Evolutionary conservation across 2,113 vertebrate species (phyloP), one percentile per base, ranked within the genome.

Genomic region (Chauna torquata): DNA sequence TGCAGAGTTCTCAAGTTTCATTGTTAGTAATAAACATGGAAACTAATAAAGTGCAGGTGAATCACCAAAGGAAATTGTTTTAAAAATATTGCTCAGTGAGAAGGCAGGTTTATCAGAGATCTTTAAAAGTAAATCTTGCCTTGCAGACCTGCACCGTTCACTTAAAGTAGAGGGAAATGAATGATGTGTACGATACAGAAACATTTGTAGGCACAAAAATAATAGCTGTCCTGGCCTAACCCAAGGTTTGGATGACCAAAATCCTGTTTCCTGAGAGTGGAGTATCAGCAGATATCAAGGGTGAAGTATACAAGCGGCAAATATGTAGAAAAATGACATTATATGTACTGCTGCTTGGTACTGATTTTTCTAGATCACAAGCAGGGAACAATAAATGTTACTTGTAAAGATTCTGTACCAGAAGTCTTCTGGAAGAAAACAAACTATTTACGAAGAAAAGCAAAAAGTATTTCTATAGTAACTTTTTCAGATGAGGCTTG

Each of bases 11-110:
- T 97, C 82, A 94, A 80, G 82, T 94, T 91, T 96, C 92, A 78
- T 61, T 95, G 95, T 91, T 93, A 79, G 50, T 91, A 88, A 86
- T 92, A 88, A 95, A 96, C 77, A 75, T 81, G 82, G 90, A 96
- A 96, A 96, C 79, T 85, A 94, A 95, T 80, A 86, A 84, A 91
- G 90, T 66, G 81, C 79, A 92, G 69, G 88, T 96, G 94, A 94
- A 97, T 95, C 94, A 97, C 65, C 4, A 11, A 85, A 93, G 88
- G 86, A 93, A 96, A 92, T 64, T 2, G 70, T 84, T 94, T 94
- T 66, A 28, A 78, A 94, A 84, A 72, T 65, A 45, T 7, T 3
- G 30, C 80, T 95, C 76, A 86, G 61, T 74, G 59, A 92, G 74
- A 75, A 76, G 52, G 57, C 69, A 94, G 27, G 44, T 86, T 96